Evolutionary conservation across 2,113 vertebrate species (phyloP).

Genomic region (Balaenoptera acutorostrata): DNA sequence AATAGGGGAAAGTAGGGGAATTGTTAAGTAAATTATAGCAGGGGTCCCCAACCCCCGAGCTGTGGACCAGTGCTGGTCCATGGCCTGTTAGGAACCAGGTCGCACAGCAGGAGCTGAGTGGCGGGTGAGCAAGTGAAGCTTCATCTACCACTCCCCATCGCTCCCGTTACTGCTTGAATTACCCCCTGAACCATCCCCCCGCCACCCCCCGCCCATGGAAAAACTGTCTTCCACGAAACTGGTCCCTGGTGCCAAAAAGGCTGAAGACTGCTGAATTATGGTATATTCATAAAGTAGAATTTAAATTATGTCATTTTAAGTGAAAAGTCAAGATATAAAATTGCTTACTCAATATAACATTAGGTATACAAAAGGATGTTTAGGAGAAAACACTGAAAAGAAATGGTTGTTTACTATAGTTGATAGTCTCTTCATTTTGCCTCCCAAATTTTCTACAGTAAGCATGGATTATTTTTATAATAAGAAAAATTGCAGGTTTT

Average conservation of each 20-base stretch:
- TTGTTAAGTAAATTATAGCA: neutral
- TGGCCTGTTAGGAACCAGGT: too few species aligned
- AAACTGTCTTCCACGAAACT: too few species aligned
- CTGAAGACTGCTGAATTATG: neutral
- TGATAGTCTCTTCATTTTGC: neutral
- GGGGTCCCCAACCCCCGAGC: too few species aligned
- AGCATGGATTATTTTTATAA: neutral
- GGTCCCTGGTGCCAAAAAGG: too few species aligned
- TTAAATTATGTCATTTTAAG: conserved; percentile 24
- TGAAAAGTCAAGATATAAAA: neutral
- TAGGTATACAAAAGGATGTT: conserved; percentile 15
- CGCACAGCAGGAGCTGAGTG: too few species aligned
- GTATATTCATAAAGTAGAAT: neutral
- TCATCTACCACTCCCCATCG: too few species aligned
- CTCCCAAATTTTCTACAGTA: conserved; percentile 7
- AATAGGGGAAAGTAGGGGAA: neutral
- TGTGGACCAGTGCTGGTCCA: too few species aligned
- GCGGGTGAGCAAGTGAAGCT: too few species aligned
- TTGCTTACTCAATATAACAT: neutral
- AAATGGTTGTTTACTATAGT: neutral
- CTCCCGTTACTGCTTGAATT: too few species aligned
- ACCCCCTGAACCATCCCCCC: too few species aligned
- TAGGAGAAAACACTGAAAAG: neutral
- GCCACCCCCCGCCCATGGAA: too few species aligned
- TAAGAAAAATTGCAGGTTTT: neutral